These are phyloP conservation scores for Tragulus kanchil DNA, from an alignment of 2,113 vertebrate genomes.

Conservation along the genomic window DNA sequence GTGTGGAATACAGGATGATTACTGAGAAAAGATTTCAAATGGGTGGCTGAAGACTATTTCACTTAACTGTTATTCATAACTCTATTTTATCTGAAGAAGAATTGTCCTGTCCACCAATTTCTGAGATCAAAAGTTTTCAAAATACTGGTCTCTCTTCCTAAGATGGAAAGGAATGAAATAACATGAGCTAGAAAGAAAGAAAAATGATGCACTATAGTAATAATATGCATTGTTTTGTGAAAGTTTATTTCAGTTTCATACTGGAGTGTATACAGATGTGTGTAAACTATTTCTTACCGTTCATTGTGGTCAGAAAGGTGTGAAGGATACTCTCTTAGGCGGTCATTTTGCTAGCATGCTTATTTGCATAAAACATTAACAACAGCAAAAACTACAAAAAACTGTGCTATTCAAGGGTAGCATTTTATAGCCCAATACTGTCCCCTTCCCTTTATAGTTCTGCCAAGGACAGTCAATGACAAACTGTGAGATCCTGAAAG, in stretches of 20 bases:
- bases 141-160: neutral
- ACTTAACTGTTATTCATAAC: neutral
- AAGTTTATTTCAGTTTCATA: neutral
- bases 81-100: neutral
- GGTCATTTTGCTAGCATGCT: neutral
- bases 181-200: neutral
- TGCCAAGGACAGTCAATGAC: neutral
- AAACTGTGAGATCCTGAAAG: neutral
- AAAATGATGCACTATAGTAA: neutral
- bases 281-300: neutral
- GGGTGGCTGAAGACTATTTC: neutral
- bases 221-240: neutral
- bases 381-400: neutral
- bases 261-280: neutral
- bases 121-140: neutral
- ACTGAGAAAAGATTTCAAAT: neutral
- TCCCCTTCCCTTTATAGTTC: neutral
- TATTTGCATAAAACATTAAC: neutral
- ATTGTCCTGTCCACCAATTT: neutral
- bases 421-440: neutral
- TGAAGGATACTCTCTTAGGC: neutral
- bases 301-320: neutral
- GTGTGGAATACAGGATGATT: neutral
- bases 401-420: neutral
- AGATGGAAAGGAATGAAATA: neutral